A percentile compares a stretch with the other conserved stretches of the same genome.
These are phyloP conservation scores for Macaca fascicularis DNA, from an alignment of 2,113 vertebrate genomes.

Conservation along the genomic window T2T-MFA8v1.1 NC_088393.1:63250001-63250500, in stretches of 20 bases:
- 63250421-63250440: background rate
- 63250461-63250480: background rate
- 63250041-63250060: background rate
- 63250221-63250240: conserved; percentile 95
- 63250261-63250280: background rate
- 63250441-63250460: background rate
- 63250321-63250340: background rate
- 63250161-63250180: conserved; percentile 81
- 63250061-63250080: background rate
- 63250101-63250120: background rate
- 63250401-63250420: background rate
- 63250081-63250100: background rate
- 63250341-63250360: background rate
- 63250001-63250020: background rate
- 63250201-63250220: conserved; percentile 95
- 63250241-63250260: conserved; percentile 78
- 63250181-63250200: conserved; percentile 94
- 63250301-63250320: background rate
- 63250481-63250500: background rate
- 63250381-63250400: background rate
- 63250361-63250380: background rate
- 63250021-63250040: background rate
- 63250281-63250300: background rate
- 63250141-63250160: background rate
- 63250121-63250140: background rate